A percentile compares a stretch with the other conserved stretches of the same genome.
phyloP scores from a whole-genome alignment of 2,113 vertebrate species.

The Chamaetylas fuelleborni region DNA sequence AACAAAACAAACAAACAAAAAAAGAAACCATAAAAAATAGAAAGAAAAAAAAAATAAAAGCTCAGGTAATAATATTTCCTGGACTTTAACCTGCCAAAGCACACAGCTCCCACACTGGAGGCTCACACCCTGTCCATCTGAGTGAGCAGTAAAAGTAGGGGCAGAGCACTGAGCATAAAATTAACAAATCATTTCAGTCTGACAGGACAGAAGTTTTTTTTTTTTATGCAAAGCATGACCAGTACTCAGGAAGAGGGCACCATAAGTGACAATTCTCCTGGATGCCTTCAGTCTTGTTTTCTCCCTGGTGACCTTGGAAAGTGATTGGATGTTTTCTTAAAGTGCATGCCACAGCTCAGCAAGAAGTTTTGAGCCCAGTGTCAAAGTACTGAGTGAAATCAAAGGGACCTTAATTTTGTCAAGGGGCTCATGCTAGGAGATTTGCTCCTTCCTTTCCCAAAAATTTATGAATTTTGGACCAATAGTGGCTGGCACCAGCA shows the following conservation, averaged over 20 bases:
- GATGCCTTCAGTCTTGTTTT: neutral
- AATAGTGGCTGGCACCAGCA: neutral
- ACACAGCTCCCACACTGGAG: neutral
- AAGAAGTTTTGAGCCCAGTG: neutral
- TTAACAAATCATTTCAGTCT: neutral
- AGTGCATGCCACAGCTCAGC: neutral
- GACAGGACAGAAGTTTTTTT: neutral
- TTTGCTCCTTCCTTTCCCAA: neutral
- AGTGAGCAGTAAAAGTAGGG: neutral
- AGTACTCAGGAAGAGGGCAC: neutral
- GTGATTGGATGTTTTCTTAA: neutral
- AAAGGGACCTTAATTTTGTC: neutral
- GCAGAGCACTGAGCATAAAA: neutral
- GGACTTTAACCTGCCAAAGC: neutral
- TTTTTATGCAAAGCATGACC: neutral
- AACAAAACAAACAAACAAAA: neutral
- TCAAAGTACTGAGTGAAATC: neutral
- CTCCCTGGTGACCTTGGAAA: neutral
- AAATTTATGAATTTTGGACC: neutral
- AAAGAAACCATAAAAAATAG: too few relatives aligned
- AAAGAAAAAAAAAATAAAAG: neutral
- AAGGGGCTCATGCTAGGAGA: neutral
- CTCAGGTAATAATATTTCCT: neutral
- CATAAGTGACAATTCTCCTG: neutral
- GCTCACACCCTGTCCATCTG: rapidly evolving